phyloP scores from a whole-genome alignment of 2,888 invertebrate genomes.

The Prosopocoilus inquinatus region DNA sequence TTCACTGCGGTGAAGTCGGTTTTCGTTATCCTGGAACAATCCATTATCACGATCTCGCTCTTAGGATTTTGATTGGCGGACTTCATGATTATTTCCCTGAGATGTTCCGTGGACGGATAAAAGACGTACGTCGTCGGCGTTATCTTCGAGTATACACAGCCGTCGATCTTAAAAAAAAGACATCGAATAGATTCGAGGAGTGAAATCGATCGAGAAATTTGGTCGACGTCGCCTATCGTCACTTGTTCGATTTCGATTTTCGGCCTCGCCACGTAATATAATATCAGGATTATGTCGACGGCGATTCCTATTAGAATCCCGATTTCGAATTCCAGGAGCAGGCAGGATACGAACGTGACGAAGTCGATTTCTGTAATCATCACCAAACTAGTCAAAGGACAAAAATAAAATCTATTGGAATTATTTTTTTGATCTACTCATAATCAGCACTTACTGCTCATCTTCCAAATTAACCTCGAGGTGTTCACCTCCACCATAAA shows the following conservation, averaged over 20 bases:
- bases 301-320: slow-evolving; percentile 65
- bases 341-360: slow-evolving; percentile 66
- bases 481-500: slow-evolving; percentile 69
- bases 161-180: slow-evolving; percentile 26
- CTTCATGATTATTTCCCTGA: slow-evolving; percentile 52
- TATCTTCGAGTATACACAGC: slow-evolving; percentile 47
- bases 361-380: slow-evolving; percentile 64
- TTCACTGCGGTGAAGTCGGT: slow-evolving; percentile 70
- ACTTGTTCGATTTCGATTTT: slow-evolving; percentile 47
- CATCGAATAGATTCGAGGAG: not conserved
- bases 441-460: slow-evolving; percentile 56
- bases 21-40: slow-evolving; percentile 61
- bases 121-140: slow-evolving; percentile 55
- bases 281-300: slow-evolving; percentile 61
- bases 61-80: slow-evolving; percentile 38
- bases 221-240: slow-evolving; percentile 13
- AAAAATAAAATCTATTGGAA: too few species aligned
- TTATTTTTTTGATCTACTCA: too few species aligned
- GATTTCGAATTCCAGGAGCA: slow-evolving; percentile 67
- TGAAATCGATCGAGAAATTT: not conserved
- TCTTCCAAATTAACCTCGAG: slow-evolving; percentile 62
- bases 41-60: slow-evolving; percentile 51
- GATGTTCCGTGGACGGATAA: slow-evolving; percentile 59
- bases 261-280: slow-evolving; percentile 66
- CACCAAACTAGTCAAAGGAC: too few species aligned